Conservation (phyloP, 2,797 vertebrate genomes). For the Pangasius mekongensis region DNA sequence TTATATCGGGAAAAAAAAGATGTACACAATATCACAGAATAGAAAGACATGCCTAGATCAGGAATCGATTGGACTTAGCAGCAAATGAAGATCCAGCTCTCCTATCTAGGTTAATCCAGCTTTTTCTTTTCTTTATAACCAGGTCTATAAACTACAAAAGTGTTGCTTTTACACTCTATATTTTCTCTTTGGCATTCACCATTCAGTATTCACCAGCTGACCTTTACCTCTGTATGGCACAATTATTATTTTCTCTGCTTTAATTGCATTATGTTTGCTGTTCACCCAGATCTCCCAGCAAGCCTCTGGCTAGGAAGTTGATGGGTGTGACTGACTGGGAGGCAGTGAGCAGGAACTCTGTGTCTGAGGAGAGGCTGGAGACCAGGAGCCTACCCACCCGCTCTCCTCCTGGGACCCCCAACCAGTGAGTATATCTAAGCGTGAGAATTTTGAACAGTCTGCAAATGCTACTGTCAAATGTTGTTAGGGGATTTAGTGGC, state of each 20-base stretch:
- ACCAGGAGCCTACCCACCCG: slow-evolving; percentile 95
- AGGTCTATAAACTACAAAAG: not conserved
- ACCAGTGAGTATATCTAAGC: slow-evolving; percentile 84
- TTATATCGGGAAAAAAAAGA: not conserved
- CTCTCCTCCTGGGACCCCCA: slow-evolving; percentile 94
- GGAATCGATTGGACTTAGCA: not conserved
- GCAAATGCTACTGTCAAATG: not conserved
- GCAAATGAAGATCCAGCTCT: not conserved
- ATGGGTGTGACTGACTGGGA: slow-evolving; percentile 93
- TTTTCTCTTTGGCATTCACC: not conserved
- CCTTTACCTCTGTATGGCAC: not conserved
- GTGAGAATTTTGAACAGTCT: not conserved
- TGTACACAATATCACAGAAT: not conserved
- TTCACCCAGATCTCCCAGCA: slow-evolving; percentile 91
- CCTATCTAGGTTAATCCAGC: not conserved
- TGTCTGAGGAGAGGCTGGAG: slow-evolving; percentile 94
- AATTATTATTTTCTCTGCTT: not conserved
- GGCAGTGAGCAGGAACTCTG: slow-evolving; percentile 90
- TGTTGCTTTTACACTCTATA: not conserved
- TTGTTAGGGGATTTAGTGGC: not conserved
- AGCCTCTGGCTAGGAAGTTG: slow-evolving; percentile 89
- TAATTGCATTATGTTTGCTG: not conserved
- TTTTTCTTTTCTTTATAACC: not conserved
- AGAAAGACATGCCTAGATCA: not conserved
- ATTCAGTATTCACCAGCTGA: not conserved